Evolutionary conservation across 2,113 vertebrate genomes (phyloP).

Genomic region (Indri indri): DNA sequence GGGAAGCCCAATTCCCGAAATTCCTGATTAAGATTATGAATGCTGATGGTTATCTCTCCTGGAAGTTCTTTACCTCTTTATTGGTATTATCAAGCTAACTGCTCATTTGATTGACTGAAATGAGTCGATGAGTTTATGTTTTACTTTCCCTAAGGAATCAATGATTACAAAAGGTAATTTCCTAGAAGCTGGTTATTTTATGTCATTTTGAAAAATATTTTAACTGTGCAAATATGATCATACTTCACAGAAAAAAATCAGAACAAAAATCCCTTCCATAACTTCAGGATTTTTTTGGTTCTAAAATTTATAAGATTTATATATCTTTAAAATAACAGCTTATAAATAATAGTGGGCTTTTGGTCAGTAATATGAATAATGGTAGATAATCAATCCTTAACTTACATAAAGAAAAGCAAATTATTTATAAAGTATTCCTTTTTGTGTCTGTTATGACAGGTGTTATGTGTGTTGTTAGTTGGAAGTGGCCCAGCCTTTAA

Average conservation of each 20-base stretch:
- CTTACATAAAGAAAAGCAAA: neutral
- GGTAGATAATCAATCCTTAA: neutral
- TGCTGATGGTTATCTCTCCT: neutral
- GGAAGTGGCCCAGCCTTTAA: neutral
- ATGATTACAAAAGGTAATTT: neutral
- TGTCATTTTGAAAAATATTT: slow-evolving; percentile 38
- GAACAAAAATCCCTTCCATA: neutral
- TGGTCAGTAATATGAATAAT: neutral
- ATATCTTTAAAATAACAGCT: neutral
- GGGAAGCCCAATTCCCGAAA: neutral
- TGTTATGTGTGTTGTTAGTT: neutral
- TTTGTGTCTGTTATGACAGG: neutral
- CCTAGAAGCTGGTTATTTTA: neutral
- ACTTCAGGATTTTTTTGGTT: neutral
- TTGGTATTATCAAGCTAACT: neutral
- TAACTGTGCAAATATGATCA: slow-evolving; percentile 7
- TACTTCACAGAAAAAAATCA: neutral
- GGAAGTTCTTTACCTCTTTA: neutral
- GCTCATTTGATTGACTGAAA: neutral
- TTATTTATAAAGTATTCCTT: neutral
- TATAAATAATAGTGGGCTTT: neutral
- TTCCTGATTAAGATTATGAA: neutral
- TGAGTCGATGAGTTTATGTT: neutral
- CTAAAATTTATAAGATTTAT: neutral
- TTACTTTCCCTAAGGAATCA: neutral